Percentiles rank a stretch among this genome's conserved stretches.
Conservation (phyloP, 2,888 invertebrate species). For the Ormyrus labotus region DNA sequence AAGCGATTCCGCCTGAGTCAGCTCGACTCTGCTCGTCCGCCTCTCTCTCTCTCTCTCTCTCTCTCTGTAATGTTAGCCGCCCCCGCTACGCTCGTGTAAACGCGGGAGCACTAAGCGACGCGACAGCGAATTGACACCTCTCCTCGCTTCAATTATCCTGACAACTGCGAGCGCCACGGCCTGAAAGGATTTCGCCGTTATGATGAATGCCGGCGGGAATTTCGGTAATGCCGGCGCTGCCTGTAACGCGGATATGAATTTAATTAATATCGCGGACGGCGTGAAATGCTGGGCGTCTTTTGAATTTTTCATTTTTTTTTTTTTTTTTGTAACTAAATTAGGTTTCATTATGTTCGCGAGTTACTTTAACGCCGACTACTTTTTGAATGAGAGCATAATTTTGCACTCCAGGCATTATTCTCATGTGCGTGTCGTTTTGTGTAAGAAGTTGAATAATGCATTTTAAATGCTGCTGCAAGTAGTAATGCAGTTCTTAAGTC, state of each 20-base stretch:
- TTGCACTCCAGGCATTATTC: no score
- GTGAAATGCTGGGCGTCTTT: no score
- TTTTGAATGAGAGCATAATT: no score
- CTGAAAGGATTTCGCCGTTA: conserved; percentile 17
- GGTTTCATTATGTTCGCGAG: no score
- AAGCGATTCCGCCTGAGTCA: conserved; percentile 23
- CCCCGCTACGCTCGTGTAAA: not conserved
- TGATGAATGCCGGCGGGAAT: not conserved
- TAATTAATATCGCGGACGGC: no score
- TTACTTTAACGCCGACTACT: no score
- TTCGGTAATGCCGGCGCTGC: no score
- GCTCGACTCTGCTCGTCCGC: not conserved
- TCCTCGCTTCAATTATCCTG: conserved; percentile 34
- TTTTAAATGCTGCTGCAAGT: not conserved
- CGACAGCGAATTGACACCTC: conserved; percentile 26
- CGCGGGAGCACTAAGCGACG: not conserved
- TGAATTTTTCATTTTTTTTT: no score
- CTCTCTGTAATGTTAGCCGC: conserved; percentile 15
- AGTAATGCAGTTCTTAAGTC: not conserved
- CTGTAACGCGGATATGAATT: no score
- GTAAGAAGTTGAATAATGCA: not conserved
- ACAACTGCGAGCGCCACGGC: not conserved
- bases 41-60: no score
- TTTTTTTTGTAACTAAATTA: no score
- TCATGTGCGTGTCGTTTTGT: no score